Conservation (phyloP, 2,888 invertebrate species). For the Drosophila subquinaria region DNA sequence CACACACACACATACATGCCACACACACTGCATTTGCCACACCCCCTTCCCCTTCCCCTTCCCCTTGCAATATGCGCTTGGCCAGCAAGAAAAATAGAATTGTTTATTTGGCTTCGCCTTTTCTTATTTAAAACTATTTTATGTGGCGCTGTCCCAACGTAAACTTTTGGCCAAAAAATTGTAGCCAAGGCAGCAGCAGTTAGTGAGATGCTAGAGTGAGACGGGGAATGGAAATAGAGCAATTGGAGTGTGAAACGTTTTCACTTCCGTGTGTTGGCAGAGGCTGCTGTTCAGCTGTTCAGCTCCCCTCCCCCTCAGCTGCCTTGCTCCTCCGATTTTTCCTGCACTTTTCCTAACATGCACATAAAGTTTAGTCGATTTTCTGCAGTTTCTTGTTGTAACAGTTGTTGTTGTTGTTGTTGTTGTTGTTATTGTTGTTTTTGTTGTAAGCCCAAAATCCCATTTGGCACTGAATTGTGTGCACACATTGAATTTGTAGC, state of each 20-base stretch:
- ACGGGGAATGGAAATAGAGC: slow-evolving; percentile 43
- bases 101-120: slow-evolving; percentile 77
- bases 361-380: slow-evolving; percentile 76
- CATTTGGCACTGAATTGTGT: slow-evolving; percentile 79
- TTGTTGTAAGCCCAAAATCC: slow-evolving; percentile 68
- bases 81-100: slow-evolving; percentile 74
- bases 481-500: slow-evolving; percentile 77
- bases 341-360: slow-evolving; percentile 71
- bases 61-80: slow-evolving; percentile 21
- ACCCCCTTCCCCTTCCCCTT: slow-evolving; percentile 2
- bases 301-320: slow-evolving; percentile 5
- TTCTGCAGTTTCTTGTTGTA: slow-evolving; percentile 44
- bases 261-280: slow-evolving; percentile 75
- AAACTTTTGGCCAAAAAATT: slow-evolving; percentile 66
- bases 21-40: slow-evolving; percentile 46
- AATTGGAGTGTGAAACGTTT: slow-evolving; percentile 81
- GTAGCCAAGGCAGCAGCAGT: slow-evolving; percentile 16
- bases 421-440: slow-evolving; percentile 35
- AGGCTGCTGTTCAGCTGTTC: slow-evolving; percentile 20
- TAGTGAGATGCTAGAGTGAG: background rate
- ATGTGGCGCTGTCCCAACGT: slow-evolving; percentile 71
- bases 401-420: slow-evolving; percentile 29
- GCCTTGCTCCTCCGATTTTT: slow-evolving; percentile 17
- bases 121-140: slow-evolving; percentile 79
- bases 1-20: background rate